Evolutionary conservation across 2,113 vertebrate species (phyloP).

Genomic region (Paracanthobrama guichenoti): DNA sequence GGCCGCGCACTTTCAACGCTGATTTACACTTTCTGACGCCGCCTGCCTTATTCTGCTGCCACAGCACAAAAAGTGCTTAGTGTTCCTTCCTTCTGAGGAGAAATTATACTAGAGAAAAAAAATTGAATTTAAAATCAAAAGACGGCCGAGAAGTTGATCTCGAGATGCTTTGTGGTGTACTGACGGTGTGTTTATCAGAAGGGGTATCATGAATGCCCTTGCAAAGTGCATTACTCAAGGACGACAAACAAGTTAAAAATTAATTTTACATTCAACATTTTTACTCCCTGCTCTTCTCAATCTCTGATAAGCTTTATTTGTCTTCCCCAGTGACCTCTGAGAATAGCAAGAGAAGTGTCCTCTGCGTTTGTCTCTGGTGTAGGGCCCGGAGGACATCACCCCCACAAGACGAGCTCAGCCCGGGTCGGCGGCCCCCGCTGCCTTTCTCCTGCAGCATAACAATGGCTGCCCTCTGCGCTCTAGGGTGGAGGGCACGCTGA

Average conservation of each 20-base stretch:
- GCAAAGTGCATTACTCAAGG: neutral
- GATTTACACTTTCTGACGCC: constrained; percentile 61
- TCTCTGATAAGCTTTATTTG: constrained; percentile 8
- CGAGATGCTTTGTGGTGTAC: neutral
- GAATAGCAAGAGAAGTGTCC: constrained; percentile 19
- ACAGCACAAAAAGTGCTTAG: constrained; percentile 74
- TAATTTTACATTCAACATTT: neutral
- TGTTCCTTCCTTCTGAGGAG: constrained; percentile 55
- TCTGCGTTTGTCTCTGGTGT: constrained; percentile 24
- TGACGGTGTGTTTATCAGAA: neutral
- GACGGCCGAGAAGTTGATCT: neutral
- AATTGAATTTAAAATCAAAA: constrained; percentile 68
- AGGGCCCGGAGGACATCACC: constrained; percentile 36
- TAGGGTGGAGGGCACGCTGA: constrained; percentile 59
- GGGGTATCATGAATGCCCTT: neutral
- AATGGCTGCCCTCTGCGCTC: constrained; percentile 51
- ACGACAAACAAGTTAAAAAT: neutral
- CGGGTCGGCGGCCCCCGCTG: constrained; percentile 21
- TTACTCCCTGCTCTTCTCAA: neutral
- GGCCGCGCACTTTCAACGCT: constrained; percentile 66
- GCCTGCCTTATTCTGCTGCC: constrained; percentile 65
- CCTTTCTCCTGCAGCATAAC: constrained; percentile 41
- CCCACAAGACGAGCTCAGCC: constrained; percentile 30
- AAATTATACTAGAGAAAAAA: constrained; percentile 64
- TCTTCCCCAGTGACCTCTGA: constrained; percentile 34